Base-by-base conservation (phyloP, 2,888 invertebrate species). In the Watsonalla cultraria region DNA sequence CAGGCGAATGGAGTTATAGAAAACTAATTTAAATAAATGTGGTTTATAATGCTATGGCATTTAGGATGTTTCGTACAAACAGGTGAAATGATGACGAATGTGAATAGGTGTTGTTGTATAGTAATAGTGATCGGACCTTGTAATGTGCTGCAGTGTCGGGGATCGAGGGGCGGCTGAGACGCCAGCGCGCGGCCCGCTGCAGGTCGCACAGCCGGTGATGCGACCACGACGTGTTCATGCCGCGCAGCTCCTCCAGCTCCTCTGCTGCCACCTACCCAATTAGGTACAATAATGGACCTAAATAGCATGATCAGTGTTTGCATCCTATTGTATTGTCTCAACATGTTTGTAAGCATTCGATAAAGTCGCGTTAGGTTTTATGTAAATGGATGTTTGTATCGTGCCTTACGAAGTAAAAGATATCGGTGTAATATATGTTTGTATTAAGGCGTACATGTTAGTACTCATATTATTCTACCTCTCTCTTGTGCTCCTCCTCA, bases 141-240 rank as follows among this genome's bases (percentile, higher is more conserved):
- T 84, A 82, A 54, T 81, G 74, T 54, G 75, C 82, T 2, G 78
- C 71, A 14, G 84, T 84, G 54, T 88, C 88, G 0, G 86, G 86
- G 54, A 89, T 84, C 2, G 88, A 88, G 0, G 88, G 88, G 0
- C 88, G 76, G 49, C 85, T 84, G 61, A 84, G 78, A 0, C 82
- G 79, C 72, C 85, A 76, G 46, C 86, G 68, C 0, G 84, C 79
- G 0, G 86, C 86, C 53, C 86, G 74, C 58, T 88, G 88, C 37
- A 84, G 62, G 60, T 86, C 90, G 58, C 84, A 86, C 6, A 89
- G 72, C 11, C 85, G 66, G 58, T 90, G 90, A 54, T 90, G 88
- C 0, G 87, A 90, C 88, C 86, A 88, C 0, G 89, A 90, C 0
- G 88, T 90, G 68, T 92, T 86, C 83, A 93, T 91, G 14, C 92